Evolutionary conservation across 2,797 vertebrate genomes (phyloP).

Genomic region (Peromyscus attwateri): DNA sequence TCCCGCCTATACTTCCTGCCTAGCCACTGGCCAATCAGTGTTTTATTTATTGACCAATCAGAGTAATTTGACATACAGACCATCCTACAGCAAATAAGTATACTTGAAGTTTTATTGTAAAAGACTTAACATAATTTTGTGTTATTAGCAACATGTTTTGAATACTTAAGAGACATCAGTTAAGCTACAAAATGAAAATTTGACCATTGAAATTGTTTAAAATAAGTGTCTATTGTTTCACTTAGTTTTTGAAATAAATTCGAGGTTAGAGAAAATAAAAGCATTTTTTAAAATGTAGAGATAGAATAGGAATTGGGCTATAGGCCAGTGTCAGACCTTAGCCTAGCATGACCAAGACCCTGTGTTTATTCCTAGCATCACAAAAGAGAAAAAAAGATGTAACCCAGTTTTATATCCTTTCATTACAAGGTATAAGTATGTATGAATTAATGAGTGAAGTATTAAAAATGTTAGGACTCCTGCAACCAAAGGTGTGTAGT

Average conservation of each 20-base stretch:
- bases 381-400: neutral
- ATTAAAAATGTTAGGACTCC: slow-evolving; percentile 23
- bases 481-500: neutral
- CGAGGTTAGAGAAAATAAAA: slow-evolving; percentile 14
- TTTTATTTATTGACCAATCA: no score
- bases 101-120: slow-evolving; percentile 70
- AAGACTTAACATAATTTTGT: slow-evolving; percentile 69
- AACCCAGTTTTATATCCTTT: slow-evolving; percentile 45
- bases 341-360: neutral
- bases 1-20: no score
- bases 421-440: neutral
- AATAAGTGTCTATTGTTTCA: slow-evolving; percentile 41
- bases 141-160: slow-evolving; percentile 70
- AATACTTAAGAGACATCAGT: slow-evolving; percentile 26
- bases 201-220: neutral
- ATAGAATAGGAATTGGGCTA: neutral
- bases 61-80: no score
- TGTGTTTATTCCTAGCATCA: neutral
- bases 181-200: slow-evolving; percentile 70
- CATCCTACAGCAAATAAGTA: no score
- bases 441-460: slow-evolving; percentile 56
- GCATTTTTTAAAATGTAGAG: neutral
- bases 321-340: neutral
- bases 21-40: no score
- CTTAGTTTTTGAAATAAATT: slow-evolving; percentile 9